Conservation (phyloP, 2,797 vertebrate genomes). For the Takifugu rubripes region DNA sequence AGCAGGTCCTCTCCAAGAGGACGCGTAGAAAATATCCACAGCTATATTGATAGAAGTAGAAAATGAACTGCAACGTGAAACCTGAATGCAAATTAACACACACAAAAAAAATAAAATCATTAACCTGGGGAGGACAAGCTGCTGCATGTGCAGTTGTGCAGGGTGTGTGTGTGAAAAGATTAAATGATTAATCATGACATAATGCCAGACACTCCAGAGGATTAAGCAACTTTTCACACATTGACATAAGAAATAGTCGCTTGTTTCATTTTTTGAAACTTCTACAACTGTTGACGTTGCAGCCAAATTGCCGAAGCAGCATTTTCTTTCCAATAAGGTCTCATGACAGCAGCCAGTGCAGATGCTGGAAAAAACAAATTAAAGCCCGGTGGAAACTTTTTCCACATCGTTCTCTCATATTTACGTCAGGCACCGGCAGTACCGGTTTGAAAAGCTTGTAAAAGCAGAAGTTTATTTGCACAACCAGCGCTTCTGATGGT, state of each 20-base stretch:
- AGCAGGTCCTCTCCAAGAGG: no score
- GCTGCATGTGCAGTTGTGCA: not conserved
- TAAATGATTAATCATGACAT: not conserved
- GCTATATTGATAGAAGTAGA: no score
- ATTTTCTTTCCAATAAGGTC: no score
- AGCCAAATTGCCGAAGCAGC: not conserved
- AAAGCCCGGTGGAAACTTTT: not conserved
- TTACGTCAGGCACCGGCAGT: not conserved
- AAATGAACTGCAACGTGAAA: no score
- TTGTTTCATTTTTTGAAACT: not conserved
- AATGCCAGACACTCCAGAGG: not conserved
- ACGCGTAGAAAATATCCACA: no score
- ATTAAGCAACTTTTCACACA: not conserved
- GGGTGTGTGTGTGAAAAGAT: not conserved
- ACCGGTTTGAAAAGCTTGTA: slow-evolving; percentile 11
- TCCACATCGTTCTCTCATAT: not conserved
- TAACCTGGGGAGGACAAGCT: not conserved
- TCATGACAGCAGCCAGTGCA: not conserved
- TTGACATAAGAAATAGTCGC: not conserved
- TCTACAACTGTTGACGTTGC: not conserved
- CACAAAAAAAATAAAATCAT: no score
- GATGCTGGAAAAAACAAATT: not conserved
- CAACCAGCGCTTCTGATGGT: slow-evolving; percentile 2
- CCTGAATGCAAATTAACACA: no score
- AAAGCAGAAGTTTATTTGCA: slow-evolving; percentile 31